Percentiles rank a stretch among this genome's conserved stretches.
phyloP scores from a whole-genome alignment of 2,888 invertebrate genomes.

The Parthenolecanium corni region DNA sequence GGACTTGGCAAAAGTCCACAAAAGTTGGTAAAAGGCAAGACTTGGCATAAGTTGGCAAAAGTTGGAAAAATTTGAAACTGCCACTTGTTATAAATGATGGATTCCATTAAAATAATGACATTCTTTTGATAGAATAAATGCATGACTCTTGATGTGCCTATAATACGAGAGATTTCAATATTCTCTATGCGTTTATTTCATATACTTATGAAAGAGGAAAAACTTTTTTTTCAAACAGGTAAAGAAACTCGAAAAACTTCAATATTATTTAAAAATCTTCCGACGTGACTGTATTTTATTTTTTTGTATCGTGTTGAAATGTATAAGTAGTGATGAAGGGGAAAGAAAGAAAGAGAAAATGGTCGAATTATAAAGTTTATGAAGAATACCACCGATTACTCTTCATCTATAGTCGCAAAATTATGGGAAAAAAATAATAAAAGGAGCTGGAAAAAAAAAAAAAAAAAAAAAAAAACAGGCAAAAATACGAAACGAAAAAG shows the following conservation, averaged over 20 bases:
- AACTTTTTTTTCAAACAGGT: neutral
- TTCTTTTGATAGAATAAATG: neutral
- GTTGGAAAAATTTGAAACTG: too few species aligned
- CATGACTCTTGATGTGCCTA: neutral
- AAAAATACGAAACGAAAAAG: neutral
- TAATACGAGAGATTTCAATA: too few species aligned
- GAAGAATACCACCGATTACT: conserved; percentile 10
- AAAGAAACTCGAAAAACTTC: neutral
- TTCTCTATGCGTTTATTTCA: neutral
- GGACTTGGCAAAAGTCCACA: too few species aligned
- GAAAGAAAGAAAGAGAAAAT: neutral
- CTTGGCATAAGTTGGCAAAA: too few species aligned
- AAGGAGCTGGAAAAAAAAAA: conserved; percentile 5
- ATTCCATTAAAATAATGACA: too few species aligned
- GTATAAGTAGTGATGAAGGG: neutral
- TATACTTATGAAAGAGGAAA: neutral
- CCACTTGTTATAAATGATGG: too few species aligned
- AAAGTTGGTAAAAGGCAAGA: too few species aligned
- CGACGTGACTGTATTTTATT: conserved; percentile 13
- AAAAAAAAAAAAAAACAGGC: too few species aligned
- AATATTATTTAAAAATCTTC: conserved; percentile 15
- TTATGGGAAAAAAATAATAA: conserved; percentile 8
- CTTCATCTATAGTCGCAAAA: neutral
- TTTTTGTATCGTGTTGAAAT: neutral
- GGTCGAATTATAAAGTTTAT: conserved; percentile 21